Conservation (phyloP, 2,797 vertebrate species). For the Acipenser ruthenus region DNA sequence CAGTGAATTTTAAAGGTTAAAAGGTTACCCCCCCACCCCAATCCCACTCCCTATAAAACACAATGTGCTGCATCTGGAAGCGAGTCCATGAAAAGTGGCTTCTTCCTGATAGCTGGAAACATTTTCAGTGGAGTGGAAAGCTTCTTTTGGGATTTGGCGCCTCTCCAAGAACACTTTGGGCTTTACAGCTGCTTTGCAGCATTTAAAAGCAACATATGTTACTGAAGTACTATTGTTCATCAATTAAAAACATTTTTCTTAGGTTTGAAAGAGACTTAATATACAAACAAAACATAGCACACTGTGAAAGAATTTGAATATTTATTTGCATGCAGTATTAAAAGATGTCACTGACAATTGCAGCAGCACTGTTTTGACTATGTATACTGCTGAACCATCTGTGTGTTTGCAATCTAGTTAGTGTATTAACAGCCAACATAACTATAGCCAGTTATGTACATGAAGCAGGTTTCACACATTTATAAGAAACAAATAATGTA, state of each 20-base stretch:
- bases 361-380: slow-evolving; percentile 67
- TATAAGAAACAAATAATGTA: slow-evolving; percentile 37
- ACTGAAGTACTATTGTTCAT: slow-evolving; percentile 65
- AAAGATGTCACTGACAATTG: slow-evolving; percentile 58
- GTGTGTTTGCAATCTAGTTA: slow-evolving; percentile 69
- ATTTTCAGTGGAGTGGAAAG: slow-evolving; percentile 55
- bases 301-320: slow-evolving; percentile 31
- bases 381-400: slow-evolving; percentile 71
- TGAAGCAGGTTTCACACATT: slow-evolving; percentile 63
- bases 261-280: slow-evolving; percentile 45
- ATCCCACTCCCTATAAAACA: slow-evolving; percentile 32
- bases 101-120: slow-evolving; percentile 66
- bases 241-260: slow-evolving; percentile 58
- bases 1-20: slow-evolving; percentile 24
- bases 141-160: slow-evolving; percentile 66
- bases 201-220: slow-evolving; percentile 69
- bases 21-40: slow-evolving; percentile 26
- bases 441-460: slow-evolving; percentile 59
- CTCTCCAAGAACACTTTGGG: slow-evolving; percentile 60
- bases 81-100: slow-evolving; percentile 62
- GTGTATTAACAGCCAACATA: slow-evolving; percentile 69
- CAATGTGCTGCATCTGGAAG: slow-evolving; percentile 60
- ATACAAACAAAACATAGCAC: background rate
- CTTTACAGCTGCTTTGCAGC: slow-evolving; percentile 66
- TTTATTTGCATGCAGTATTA: slow-evolving; percentile 31